Base-by-base conservation (phyloP, 2,888 invertebrate genomes). In the Epirrhoe tristata region DNA sequence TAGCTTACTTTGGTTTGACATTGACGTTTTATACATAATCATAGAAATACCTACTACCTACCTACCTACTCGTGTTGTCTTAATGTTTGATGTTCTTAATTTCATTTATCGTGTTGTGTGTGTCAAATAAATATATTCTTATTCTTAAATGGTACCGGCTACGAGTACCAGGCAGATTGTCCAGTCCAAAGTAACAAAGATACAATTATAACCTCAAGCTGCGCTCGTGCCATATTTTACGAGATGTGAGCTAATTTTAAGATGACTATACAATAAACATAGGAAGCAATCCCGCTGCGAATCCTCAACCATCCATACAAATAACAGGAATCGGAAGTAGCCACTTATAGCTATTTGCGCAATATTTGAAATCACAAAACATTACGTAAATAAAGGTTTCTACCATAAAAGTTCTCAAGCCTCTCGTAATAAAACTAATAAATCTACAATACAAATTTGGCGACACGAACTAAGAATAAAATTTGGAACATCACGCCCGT, bases 401-500 rank as follows among this genome's bases (percentile, higher is more conserved):
- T 58, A 59, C 6, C 16, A 57, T 57, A 43, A 67, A 62, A 65
- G 46, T 55, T 16, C 32, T 12, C 61, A 58, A 61, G 59, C 31
- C 16, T 34, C 14, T 46, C 16, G 16, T 34, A 14, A 34, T 32
- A 66, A 66, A 75, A 80, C 80, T 82, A 82, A 81, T 80, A 81
- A 74, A 72, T 73, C 66, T 73, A 66, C 66, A 67, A 68, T 54
- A 77, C 75, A 78, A 77, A 77, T 78, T 81, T 81, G 80, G 82
- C 79, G 86, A 88, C 90, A 86, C 79, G 78, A 77, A 72, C 77
- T 78, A 86, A 83, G 82, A 81, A 80, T 67, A 58, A 82, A 78
- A 78, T 74, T 86, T 83, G 87, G 89, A 86, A 80, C 79, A 82
- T 82, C 91, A 88, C 89, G 88, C 85, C 83, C 74, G 82, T 88